Evolutionary conservation across 2,113 vertebrate species (phyloP).

Genomic region (Sisor rabdophorus): DNA sequence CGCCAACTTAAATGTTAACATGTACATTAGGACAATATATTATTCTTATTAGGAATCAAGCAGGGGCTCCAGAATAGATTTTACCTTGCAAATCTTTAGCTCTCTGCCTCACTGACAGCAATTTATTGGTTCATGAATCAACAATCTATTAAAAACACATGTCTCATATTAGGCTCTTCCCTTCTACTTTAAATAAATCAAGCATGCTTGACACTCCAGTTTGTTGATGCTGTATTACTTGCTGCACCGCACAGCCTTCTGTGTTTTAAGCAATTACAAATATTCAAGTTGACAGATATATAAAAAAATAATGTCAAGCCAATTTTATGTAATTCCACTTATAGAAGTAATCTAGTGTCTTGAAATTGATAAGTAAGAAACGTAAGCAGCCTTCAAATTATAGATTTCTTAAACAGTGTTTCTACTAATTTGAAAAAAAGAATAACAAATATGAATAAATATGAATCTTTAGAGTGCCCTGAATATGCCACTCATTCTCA

Average conservation of each 20-base stretch:
- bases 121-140: slow-evolving; percentile 56
- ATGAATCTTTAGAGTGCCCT: slow-evolving; percentile 15
- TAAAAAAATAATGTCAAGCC: slow-evolving; percentile 33
- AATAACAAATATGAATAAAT: slow-evolving; percentile 40
- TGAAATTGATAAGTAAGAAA: slow-evolving; percentile 32
- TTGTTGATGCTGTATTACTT: slow-evolving; percentile 67
- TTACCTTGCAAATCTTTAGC: slow-evolving; percentile 64
- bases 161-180: slow-evolving; percentile 75
- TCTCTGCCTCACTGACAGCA: slow-evolving; percentile 58
- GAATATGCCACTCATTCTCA: neutral
- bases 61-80: neutral
- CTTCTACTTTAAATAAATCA: slow-evolving; percentile 76
- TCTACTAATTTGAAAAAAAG: slow-evolving; percentile 35
- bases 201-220: slow-evolving; percentile 64
- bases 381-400: slow-evolving; percentile 7
- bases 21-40: too few species aligned
- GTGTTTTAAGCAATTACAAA: slow-evolving; percentile 52
- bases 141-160: slow-evolving; percentile 75
- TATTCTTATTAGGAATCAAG: neutral
- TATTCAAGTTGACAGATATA: slow-evolving; percentile 53
- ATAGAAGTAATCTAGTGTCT: slow-evolving; percentile 19
- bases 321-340: slow-evolving; percentile 44
- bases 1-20: too few species aligned
- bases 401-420: slow-evolving; percentile 16
- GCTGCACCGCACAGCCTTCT: slow-evolving; percentile 51